These are phyloP conservation scores for Coregonus suidteri DNA, from an alignment of 2,797 vertebrate species.

Conservation along the genomic window DNA sequence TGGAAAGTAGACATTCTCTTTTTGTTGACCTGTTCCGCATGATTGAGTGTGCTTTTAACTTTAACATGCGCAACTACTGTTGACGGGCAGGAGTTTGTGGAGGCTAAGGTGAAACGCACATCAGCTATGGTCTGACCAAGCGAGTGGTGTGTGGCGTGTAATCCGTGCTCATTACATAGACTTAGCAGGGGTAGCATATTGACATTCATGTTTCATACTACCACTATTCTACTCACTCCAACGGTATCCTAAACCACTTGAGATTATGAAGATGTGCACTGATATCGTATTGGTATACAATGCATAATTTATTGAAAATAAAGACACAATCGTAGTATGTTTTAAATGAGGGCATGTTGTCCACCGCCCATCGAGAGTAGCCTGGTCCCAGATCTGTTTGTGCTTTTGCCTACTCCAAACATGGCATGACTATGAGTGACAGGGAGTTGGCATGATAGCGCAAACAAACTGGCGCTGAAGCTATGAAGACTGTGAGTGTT, in stretches of 20 bases:
- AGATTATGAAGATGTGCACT: not conserved
- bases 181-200: not conserved
- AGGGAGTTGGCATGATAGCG: not conserved
- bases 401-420: too few relatives aligned
- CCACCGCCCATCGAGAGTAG: not conserved
- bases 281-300: not conserved
- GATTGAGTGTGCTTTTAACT: constrained; percentile 64
- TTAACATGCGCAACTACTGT: constrained; percentile 68
- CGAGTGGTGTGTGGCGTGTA: not conserved
- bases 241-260: not conserved
- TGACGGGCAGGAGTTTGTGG: constrained; percentile 61
- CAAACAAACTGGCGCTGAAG: not conserved
- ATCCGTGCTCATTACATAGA: not conserved
- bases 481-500: not conserved
- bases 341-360: not conserved
- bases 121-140: constrained; percentile 31
- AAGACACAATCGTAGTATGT: not conserved
- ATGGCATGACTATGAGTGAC: not conserved
- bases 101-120: constrained; percentile 66
- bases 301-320: not conserved
- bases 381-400: not conserved
- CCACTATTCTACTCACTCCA: not conserved
- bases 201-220: not conserved
- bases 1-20: constrained; percentile 51
- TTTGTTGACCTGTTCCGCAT: constrained; percentile 67